A percentile compares a stretch with the other conserved stretches of the same genome.
These are phyloP conservation scores for Pimephales promelas DNA, from an alignment of 2,113 vertebrate genomes.

Conservation along the genomic window DNA sequence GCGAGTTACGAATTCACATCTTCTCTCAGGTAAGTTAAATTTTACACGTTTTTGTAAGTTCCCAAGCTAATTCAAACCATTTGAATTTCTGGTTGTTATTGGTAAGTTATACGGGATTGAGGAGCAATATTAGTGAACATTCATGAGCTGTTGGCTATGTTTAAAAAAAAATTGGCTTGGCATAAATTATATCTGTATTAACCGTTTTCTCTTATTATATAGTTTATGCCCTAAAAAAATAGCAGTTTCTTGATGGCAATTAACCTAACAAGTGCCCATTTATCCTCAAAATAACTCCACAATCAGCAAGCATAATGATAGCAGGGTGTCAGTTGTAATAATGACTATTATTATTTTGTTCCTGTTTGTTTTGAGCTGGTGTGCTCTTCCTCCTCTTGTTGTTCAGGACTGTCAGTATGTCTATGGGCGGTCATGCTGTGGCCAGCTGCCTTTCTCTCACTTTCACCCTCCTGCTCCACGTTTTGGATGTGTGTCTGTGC, in stretches of 20 bases:
- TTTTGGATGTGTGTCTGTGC: not conserved
- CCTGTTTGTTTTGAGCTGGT: slow-evolving; percentile 24
- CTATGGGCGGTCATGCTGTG: not conserved
- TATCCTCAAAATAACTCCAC: slow-evolving; percentile 35
- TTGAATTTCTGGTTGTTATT: not conserved
- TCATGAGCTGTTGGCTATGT: not conserved
- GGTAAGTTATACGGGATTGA: not conserved
- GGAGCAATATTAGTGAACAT: not conserved
- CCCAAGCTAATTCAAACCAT: not conserved
- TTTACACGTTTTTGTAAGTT: no score
- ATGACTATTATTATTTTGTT: slow-evolving; percentile 27
- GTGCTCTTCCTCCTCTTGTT: not conserved
- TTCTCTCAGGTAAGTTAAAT: not conserved
- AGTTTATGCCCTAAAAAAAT: slow-evolving; percentile 8
- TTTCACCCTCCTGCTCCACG: not conserved
- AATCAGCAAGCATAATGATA: slow-evolving; percentile 21
- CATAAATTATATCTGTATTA: not conserved
- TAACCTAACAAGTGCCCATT: slow-evolving; percentile 20
- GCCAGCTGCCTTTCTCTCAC: slow-evolving; percentile 11
- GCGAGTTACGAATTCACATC: not conserved
- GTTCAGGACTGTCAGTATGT: not conserved
- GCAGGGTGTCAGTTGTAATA: slow-evolving; percentile 47
- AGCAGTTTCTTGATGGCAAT: slow-evolving; percentile 16
- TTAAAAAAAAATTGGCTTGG: not conserved
- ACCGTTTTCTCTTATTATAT: not conserved